A percentile compares a stretch with the other conserved stretches of the same genome.
Evolutionary conservation across 2,113 vertebrate species (phyloP).

Genomic region (Hypomesus transpacificus): DNA sequence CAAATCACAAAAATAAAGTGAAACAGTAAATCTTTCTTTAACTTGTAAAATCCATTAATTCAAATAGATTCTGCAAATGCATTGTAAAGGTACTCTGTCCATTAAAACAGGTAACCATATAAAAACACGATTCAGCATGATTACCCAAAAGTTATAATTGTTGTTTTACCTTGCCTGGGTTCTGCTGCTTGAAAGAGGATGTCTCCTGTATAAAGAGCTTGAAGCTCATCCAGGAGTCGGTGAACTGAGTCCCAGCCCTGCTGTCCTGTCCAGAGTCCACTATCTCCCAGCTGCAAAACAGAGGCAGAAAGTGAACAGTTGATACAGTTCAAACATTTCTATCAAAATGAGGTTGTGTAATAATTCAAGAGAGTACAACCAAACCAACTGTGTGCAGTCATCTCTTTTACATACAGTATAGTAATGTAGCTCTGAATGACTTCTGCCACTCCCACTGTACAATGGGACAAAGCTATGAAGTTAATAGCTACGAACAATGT

Average conservation of each 20-base stretch:
- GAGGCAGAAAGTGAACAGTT: not conserved
- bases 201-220: conserved; percentile 89
- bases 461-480: too few relatives aligned
- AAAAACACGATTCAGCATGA: not conserved
- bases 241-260: conserved; percentile 78
- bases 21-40: too few relatives aligned
- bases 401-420: too few relatives aligned
- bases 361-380: too few relatives aligned
- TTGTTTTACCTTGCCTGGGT: conserved; percentile 89
- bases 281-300: conserved; percentile 80
- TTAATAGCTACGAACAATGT: too few relatives aligned
- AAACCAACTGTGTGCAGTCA: too few relatives aligned
- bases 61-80: too few relatives aligned
- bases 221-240: conserved; percentile 82
- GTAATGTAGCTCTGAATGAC: not conserved
- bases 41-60: too few relatives aligned
- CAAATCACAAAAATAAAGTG: too few relatives aligned
- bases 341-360: too few relatives aligned
- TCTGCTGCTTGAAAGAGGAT: conserved; percentile 92
- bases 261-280: conserved; percentile 77
- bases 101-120: not conserved
- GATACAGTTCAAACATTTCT: not conserved
- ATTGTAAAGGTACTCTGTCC: too few relatives aligned
- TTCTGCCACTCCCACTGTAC: too few relatives aligned
- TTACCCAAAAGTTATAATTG: not conserved